Evolutionary conservation across 2,113 vertebrate genomes (phyloP), one percentile per base, ranked within the genome.

Genomic region (Clarias macrocephalus): DNA sequence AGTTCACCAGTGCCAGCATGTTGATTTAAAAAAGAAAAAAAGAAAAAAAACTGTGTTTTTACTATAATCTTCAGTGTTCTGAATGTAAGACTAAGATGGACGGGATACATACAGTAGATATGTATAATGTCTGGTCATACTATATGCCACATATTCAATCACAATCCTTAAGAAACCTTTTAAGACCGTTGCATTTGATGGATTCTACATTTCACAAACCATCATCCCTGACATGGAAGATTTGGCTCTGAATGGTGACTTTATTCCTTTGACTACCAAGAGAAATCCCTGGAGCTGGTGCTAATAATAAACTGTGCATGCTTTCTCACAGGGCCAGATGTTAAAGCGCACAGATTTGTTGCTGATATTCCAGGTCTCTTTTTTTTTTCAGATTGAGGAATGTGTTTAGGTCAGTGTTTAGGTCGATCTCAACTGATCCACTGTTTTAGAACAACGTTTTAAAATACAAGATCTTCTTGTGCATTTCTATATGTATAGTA

Each of bases 311-410:
- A 87, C 66, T 56, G 54, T 80, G 79, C 73, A 73, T 86, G 82
- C 84, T 85, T 90, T 90, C 82, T 86, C 87, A 88, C 87, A 90
- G 63, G 85, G 86, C 73, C 89, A 90, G 87, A 88, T 88, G 89
- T 85, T 86, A 59, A 48, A 65, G 42, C 57, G 2, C 23, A 54
- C 77, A 88, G 85, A 88, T 90, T 54, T 86, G 85, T 86, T 84
- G 33, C 33, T 37, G 82, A 85, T 84, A 88, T 84, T 88, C 52
- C 76, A 48, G n/a, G 56, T 85, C 48, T 13, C 0, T 79, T 80
- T 83, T 70, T 0, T 79, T 84, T 83, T 79, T 70, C 9, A 37
- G n/a, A 70, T 66, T 59, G 52, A 73, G 63, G 73, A 84, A 52
- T 84, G 28, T 33, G 48, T 73, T 72, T 60, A 83, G 42, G 18